Evolutionary conservation across 2,113 vertebrate genomes (phyloP), one percentile per base, ranked within the genome.

Genomic region (Hylia prasina): DNA sequence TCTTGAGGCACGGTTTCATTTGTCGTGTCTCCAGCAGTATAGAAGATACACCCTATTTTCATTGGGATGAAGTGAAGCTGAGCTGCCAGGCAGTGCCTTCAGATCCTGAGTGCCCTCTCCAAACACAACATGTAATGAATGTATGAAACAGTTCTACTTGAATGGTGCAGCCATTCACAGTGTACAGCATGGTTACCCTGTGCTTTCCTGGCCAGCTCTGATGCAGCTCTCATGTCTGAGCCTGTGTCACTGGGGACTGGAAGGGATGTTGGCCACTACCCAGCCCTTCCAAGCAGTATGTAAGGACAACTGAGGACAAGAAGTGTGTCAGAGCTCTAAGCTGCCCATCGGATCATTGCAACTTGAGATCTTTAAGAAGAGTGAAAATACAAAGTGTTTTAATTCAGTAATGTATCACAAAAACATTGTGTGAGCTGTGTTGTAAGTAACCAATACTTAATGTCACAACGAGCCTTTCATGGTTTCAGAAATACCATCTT

Each of bases 11-110:
- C 22, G 35, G 57, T 83, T 94, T 90, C 5, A 8, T 60, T 78
- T 89, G 70, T 71, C 89, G 30, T 84, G n/a, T 82, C 40, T 92
- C n/a, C 71, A 45, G 25, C 18, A 85, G 54, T 23, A 57, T 33
- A 89, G 73, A 69, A 79, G 60, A 82, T 81, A 44, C 48, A 83
- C 60, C 48, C 90, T 87, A 69, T 81, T 96, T 93, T 96, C 89
- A 61, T 94, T 83, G 94, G 87, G 71, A 31, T 60, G 79, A 91
- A 94, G 78, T 58, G 39, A 91, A 92, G 80, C 82, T 56, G 33
- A 75, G 70, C 44, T 65, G 81, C 45, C 47, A 94, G 48, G 30
- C 56, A 20, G 47, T 63, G 27, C 47, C 94, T 84, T 85, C 58
- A 37, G 84, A 86, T 71, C 68, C 84, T 39, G 53, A 40, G 48